Base-by-base conservation (phyloP, 35 echinoderm and acorn worm species). In the Nesometra sesokonis region DNA sequence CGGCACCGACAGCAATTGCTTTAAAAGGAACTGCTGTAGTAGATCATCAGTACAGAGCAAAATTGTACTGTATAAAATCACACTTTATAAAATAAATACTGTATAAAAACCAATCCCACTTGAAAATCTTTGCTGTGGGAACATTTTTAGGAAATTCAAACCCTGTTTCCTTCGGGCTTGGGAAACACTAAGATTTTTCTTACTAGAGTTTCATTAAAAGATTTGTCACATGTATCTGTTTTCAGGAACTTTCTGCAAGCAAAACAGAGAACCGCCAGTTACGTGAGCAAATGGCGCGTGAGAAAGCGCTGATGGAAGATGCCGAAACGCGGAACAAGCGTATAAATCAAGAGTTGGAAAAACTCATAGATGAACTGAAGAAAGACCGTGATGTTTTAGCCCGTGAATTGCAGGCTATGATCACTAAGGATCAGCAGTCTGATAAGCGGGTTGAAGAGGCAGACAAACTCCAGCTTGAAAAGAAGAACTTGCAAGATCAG, bases 321-420 rank as follows among this genome's bases (percentile, higher is more conserved):
- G n/a, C 84, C 90, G 33, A 76, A 46, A 86, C 86, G n/a, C 85
- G 83, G 11, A 86, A 93, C 15, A 29, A 86, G 33, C 86, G 81
- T 31, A 93, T 86, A 32, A 89, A 82, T 31, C 81, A 86, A 52
- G 87, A 89, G 29, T 57, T 97, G 29, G 91, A 97, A 79, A 82
- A 86, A 0, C 33, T 78, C 13, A 85, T 97, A 9, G 95, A 93
- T 30, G 95, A 93, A 80, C 46, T 97, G 31, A 97, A 93, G 89
- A 93, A 93, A 76, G 95, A 97, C 77, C 67, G 95, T 29, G 91
- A 97, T 85, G 91, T 93, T 31, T 77, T 97, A 32, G 95, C 95
- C 0, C 90, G 86, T 78, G 95, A 97, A 88, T 87, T 97, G 11
- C 95, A 97, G 84, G 85, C 86, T 0, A 93, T 97, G 89, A 89